Conservation (phyloP, 2,113 vertebrate genomes). For the Sprattus sprattus region DNA sequence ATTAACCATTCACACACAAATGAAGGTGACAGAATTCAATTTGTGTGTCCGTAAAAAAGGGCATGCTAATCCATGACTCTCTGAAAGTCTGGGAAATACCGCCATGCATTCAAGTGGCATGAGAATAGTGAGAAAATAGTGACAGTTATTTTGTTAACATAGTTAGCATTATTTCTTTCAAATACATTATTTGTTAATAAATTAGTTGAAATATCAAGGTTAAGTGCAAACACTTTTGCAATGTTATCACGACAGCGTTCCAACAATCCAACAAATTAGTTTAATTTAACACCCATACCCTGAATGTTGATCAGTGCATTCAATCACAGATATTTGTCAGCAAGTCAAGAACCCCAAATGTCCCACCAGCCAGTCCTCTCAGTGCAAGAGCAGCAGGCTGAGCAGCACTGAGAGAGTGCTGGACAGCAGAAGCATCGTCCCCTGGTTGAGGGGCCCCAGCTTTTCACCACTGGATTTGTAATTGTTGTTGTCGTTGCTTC, state of each 20-base stretch:
- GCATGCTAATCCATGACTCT: too few species aligned
- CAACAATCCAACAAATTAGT: not conserved
- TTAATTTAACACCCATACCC: not conserved
- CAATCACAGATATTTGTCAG: not conserved
- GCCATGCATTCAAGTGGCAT: too few species aligned
- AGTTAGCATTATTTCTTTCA: not conserved
- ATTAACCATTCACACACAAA: too few species aligned
- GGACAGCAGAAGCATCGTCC: not conserved
- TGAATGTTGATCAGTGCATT: not conserved
- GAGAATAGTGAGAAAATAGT: not conserved
- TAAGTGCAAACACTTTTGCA: not conserved
- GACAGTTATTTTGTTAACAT: not conserved
- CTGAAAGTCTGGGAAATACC: too few species aligned
- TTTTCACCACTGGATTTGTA: not conserved
- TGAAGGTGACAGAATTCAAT: too few species aligned
- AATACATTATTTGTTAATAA: not conserved
- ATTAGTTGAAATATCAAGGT: not conserved
- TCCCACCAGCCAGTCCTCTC: not conserved
- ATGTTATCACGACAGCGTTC: not conserved
- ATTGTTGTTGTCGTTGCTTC: not conserved
- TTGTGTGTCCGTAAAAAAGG: too few species aligned
- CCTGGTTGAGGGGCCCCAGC: constrained; percentile 6
- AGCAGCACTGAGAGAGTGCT: not conserved
- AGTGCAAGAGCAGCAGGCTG: not conserved
- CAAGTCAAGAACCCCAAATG: not conserved